Evolutionary conservation across 2,888 invertebrate species (phyloP).

Genomic region (Tetropium fuscum): DNA sequence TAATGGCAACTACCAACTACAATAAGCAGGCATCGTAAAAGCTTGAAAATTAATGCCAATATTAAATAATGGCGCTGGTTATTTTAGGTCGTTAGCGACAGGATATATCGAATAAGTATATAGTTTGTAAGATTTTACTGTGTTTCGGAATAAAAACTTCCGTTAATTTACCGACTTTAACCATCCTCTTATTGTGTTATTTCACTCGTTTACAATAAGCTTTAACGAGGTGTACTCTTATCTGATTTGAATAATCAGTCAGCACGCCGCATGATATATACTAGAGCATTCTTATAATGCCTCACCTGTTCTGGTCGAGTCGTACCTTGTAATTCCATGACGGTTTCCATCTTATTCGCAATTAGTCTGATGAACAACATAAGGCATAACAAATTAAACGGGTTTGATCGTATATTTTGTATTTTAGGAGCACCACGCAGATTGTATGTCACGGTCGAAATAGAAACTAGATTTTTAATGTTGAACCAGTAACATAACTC

Average conservation of each 20-base stretch:
- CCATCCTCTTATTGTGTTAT: slow-evolving; percentile 49
- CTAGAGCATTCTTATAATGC: slow-evolving; percentile 16
- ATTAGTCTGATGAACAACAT: slow-evolving; percentile 4
- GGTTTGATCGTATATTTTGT: too few relatives aligned
- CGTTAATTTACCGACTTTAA: slow-evolving; percentile 52
- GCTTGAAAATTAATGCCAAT: neutral
- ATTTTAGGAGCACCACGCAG: too few relatives aligned
- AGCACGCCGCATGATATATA: slow-evolving; percentile 15
- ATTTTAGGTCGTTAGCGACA: slow-evolving; percentile 44
- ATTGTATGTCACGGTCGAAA: too few relatives aligned
- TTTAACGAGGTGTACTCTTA: slow-evolving; percentile 51
- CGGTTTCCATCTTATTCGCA: slow-evolving; percentile 10
- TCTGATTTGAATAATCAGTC: slow-evolving; percentile 49
- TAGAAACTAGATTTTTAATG: too few relatives aligned
- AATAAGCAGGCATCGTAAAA: neutral
- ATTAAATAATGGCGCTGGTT: slow-evolving; percentile 3
- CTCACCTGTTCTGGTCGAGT: slow-evolving; percentile 13
- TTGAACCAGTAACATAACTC: too few relatives aligned
- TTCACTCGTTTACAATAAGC: slow-evolving; percentile 48
- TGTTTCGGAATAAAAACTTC: slow-evolving; percentile 52
- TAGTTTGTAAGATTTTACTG: slow-evolving; percentile 42
- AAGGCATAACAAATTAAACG: slow-evolving; percentile 17
- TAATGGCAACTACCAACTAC: too few relatives aligned
- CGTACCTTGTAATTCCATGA: neutral
- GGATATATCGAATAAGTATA: slow-evolving; percentile 46